A percentile compares a stretch with the other conserved stretches of the same genome.
phyloP scores from a whole-genome alignment of 1,140 invertebrate genomes.

The Orius insidiosus region DNA sequence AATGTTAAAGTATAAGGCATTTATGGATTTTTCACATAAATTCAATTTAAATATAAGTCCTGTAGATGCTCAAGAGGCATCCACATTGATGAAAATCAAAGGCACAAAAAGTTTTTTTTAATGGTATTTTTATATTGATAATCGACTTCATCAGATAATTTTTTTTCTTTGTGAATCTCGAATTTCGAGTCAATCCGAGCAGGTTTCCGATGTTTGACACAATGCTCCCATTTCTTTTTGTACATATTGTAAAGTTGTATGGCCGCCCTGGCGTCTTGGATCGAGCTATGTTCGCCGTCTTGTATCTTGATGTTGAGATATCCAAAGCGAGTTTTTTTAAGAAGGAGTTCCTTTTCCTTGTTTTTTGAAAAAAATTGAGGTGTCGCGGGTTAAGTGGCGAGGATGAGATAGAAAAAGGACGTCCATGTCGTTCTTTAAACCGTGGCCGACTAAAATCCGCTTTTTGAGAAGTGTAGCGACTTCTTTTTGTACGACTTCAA shows the following conservation, averaged over 20 bases:
- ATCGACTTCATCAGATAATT: too few relatives aligned
- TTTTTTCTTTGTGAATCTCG: background rate
- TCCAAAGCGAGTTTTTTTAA: slow-evolving; percentile 59
- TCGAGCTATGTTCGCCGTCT: slow-evolving; percentile 76
- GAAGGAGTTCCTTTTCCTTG: slow-evolving; percentile 53
- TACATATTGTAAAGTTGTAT: slow-evolving; percentile 71
- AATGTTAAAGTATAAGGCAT: too few relatives aligned
- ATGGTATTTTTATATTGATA: too few relatives aligned
- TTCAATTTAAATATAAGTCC: too few relatives aligned
- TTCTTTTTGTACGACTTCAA: slow-evolving; percentile 62
- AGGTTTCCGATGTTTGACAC: slow-evolving; percentile 3
- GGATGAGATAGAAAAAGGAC: slow-evolving; percentile 75
- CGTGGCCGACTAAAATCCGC: slow-evolving; percentile 72
- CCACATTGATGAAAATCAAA: too few relatives aligned
- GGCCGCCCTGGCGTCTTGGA: slow-evolving; percentile 70
- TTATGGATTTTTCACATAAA: too few relatives aligned
- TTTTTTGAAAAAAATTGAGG: slow-evolving; percentile 59
- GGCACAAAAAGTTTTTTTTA: too few relatives aligned
- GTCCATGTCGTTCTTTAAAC: slow-evolving; percentile 66
- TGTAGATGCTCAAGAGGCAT: too few relatives aligned
- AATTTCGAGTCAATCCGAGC: slow-evolving; percentile 2
- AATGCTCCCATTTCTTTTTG: slow-evolving; percentile 50
- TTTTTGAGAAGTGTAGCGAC: slow-evolving; percentile 58
- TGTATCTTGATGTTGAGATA: slow-evolving; percentile 72
- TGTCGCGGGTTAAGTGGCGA: slow-evolving; percentile 57